phyloP scores from a whole-genome alignment of 2,888 invertebrate genomes.

The Lasioglossum villosulum region DNA sequence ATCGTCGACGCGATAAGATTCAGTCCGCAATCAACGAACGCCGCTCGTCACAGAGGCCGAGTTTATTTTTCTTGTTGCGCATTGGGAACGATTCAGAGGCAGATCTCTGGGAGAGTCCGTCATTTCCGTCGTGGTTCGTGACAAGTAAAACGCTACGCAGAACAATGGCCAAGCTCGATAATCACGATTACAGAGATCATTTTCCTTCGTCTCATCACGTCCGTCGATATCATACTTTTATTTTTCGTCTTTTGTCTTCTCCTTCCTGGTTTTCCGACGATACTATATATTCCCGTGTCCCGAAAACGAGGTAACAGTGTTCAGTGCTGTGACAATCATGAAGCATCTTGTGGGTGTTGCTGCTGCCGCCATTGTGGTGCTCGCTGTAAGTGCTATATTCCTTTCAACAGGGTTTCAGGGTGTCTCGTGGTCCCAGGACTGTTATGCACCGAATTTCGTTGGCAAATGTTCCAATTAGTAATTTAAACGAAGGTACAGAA shows the following conservation, averaged over 20 bases:
- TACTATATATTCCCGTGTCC: constrained; percentile 35
- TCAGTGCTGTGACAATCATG: constrained; percentile 29
- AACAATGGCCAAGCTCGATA: constrained; percentile 29
- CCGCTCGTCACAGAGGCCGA: not conserved
- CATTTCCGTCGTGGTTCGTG: constrained; percentile 9
- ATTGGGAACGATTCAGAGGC: not conserved
- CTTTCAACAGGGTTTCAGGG: not conserved
- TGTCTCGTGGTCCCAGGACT: not conserved
- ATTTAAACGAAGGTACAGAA: not conserved
- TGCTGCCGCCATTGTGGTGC: constrained; percentile 9
- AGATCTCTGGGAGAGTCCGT: not conserved
- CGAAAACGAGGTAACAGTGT: constrained; percentile 27
- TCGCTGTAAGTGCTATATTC: constrained; percentile 34
- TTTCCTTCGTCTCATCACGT: constrained; percentile 4
- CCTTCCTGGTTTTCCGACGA: not conserved
- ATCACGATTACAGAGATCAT: not conserved
- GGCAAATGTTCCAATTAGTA: not conserved
- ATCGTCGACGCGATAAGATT: constrained; percentile 29
- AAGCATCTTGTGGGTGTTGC: constrained; percentile 14
- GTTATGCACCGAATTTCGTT: too few relatives aligned
- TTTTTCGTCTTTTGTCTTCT: not conserved
- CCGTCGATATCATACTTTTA: not conserved
- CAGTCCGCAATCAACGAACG: not conserved
- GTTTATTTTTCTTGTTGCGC: not conserved
- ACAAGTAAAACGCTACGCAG: not conserved